These are phyloP conservation scores for Silurus glanis DNA, from an alignment of 2,113 vertebrate species.

Conservation along the genomic window DNA sequence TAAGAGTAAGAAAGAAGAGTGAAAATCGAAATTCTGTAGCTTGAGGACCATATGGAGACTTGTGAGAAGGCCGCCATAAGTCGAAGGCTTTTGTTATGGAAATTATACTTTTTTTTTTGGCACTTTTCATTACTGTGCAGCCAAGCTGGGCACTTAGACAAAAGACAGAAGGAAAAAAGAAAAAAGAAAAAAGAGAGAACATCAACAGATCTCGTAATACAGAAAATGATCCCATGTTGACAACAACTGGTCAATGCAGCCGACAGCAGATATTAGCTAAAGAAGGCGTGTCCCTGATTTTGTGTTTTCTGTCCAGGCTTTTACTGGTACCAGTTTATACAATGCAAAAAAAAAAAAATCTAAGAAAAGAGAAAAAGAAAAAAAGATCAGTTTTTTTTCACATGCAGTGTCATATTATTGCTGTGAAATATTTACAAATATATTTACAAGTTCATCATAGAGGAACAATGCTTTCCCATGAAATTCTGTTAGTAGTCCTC, in stretches of 20 bases:
- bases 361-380: constrained; percentile 70
- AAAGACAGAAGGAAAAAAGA: constrained; percentile 64
- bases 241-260: constrained; percentile 63
- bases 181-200: constrained; percentile 61
- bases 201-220: constrained; percentile 72
- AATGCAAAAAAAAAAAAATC: constrained; percentile 60
- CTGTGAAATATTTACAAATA: constrained; percentile 78
- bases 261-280: constrained; percentile 73
- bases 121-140: constrained; percentile 78
- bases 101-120: constrained; percentile 79
- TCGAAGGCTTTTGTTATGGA: constrained; percentile 84
- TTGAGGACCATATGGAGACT: constrained; percentile 78
- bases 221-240: constrained; percentile 63
- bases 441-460: constrained; percentile 79
- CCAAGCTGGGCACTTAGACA: constrained; percentile 75
- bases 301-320: constrained; percentile 71
- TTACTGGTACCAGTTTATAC: constrained; percentile 73
- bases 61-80: constrained; percentile 78
- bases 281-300: constrained; percentile 78
- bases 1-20: constrained; percentile 57
- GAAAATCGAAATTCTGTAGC: constrained; percentile 71
- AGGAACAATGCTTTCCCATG: constrained; percentile 74
- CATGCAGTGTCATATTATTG: constrained; percentile 83
- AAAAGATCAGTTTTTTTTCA: constrained; percentile 70
- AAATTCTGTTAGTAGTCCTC: constrained; percentile 25